Evolutionary conservation across 2,113 vertebrate species (phyloP).

Genomic region (Antennarius striatus): DNA sequence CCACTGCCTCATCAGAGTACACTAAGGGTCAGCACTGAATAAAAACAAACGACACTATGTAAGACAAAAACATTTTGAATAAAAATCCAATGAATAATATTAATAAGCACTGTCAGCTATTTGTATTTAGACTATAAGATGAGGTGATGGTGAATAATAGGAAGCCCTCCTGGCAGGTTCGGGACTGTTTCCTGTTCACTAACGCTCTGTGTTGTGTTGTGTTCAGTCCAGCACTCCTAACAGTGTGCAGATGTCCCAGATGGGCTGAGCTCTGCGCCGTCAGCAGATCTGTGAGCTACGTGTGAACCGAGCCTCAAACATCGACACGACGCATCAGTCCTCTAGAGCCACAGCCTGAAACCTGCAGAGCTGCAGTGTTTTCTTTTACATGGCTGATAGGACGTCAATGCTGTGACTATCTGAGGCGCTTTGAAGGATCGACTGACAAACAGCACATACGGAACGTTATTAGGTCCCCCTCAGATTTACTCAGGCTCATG

Average conservation of each 20-base stretch:
- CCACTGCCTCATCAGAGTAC: too few species aligned
- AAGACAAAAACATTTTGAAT: too few species aligned
- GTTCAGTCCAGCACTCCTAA: slow-evolving; percentile 26
- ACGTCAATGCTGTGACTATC: not conserved
- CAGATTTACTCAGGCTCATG: not conserved
- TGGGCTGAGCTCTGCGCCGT: slow-evolving; percentile 41
- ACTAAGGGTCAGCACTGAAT: too few species aligned
- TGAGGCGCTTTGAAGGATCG: not conserved
- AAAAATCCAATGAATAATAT: not conserved
- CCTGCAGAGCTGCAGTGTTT: slow-evolving; percentile 20
- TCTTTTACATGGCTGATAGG: not conserved
- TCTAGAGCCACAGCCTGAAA: slow-evolving; percentile 46
- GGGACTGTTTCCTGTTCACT: slow-evolving; percentile 41
- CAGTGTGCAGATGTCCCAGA: slow-evolving; percentile 59
- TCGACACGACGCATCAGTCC: slow-evolving; percentile 41
- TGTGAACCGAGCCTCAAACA: slow-evolving; percentile 40
- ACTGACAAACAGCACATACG: not conserved
- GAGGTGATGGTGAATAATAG: slow-evolving; percentile 11
- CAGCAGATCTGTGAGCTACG: slow-evolving; percentile 58
- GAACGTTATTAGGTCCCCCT: not conserved
- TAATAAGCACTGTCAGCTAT: not conserved
- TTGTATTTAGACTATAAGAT: not conserved
- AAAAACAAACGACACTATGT: too few species aligned
- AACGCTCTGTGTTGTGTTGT: slow-evolving; percentile 7
- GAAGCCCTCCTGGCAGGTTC: slow-evolving; percentile 7